A percentile compares a stretch with the other conserved stretches of the same genome.
phyloP scores from a whole-genome alignment of 2,888 invertebrate species.

The Orthonevra nobilis region DNA sequence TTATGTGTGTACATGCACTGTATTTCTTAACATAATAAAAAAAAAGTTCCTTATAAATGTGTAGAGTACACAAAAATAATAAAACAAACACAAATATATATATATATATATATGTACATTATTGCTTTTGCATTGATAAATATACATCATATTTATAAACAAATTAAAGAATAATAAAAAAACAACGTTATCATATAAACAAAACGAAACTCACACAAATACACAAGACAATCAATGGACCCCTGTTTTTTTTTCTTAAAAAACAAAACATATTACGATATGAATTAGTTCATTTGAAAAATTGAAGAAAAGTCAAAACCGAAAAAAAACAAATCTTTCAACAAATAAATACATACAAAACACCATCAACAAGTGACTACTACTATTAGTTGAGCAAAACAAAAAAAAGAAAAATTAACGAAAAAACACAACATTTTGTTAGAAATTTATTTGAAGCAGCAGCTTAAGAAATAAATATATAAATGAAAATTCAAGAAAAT shows the following conservation, averaged over 20 bases:
- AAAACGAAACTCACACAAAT: conserved; percentile 64
- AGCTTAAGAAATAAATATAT: conserved; percentile 22
- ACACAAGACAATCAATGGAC: conserved; percentile 70
- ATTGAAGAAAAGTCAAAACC: conserved; percentile 32
- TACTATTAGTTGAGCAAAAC: conserved; percentile 66
- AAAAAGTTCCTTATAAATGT: conserved; percentile 69
- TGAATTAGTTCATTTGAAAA: conserved; percentile 25
- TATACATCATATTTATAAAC: conserved; percentile 48
- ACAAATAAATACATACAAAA: conserved; percentile 47
- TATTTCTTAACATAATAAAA: conserved; percentile 33
- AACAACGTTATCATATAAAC: conserved; percentile 48
- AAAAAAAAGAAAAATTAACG: too few relatives aligned
- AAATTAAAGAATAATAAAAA: conserved; percentile 13
- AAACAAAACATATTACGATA: conserved; percentile 39
- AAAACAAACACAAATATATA: conserved; percentile 42
- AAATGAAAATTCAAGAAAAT: conserved; percentile 58
- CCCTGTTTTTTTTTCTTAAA: conserved; percentile 53
- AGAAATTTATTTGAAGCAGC: conserved; percentile 29
- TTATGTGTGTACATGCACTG: conserved; percentile 16
- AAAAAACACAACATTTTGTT: conserved; percentile 17
- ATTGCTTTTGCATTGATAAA: conserved; percentile 65
- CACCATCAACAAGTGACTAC: conserved; percentile 34
- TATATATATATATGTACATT: conserved; percentile 50
- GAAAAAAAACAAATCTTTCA: conserved; percentile 34
- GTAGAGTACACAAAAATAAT: conserved; percentile 37